Evolutionary conservation across 2,797 vertebrate genomes (phyloP).

Genomic region (Aphelocoma californica): DNA sequence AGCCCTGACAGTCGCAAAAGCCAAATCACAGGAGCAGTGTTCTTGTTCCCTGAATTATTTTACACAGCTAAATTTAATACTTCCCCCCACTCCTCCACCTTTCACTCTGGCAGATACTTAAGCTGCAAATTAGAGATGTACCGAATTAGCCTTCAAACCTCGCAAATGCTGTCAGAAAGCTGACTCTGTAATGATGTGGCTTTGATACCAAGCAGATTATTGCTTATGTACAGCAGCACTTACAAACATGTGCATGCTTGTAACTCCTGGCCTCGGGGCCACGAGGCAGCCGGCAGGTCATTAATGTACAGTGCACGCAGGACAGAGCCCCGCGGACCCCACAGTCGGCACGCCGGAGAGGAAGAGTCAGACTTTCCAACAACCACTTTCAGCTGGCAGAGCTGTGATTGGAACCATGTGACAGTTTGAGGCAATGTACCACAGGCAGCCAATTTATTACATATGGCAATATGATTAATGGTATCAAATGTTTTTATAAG

Average conservation of each 20-base stretch:
- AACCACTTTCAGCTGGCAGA: slow-evolving; percentile 74
- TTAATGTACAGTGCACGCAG: slow-evolving; percentile 38
- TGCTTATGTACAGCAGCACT: slow-evolving; percentile 16
- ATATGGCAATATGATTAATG: slow-evolving; percentile 83
- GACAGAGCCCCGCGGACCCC: neutral
- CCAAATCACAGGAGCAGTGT: neutral
- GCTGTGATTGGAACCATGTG: slow-evolving; percentile 78
- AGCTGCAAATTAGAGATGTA: slow-evolving; percentile 56
- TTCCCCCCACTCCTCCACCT: neutral
- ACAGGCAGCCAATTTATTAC: slow-evolving; percentile 78
- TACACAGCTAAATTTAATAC: slow-evolving; percentile 29
- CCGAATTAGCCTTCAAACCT: slow-evolving; percentile 58
- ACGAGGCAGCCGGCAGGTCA: slow-evolving; percentile 35
- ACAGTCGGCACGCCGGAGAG: neutral
- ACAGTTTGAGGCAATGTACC: slow-evolving; percentile 74
- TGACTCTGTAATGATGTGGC: slow-evolving; percentile 39
- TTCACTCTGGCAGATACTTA: slow-evolving; percentile 13
- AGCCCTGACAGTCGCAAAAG: slow-evolving; percentile 29
- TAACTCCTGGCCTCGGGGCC: slow-evolving; percentile 34
- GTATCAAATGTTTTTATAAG: slow-evolving; percentile 74
- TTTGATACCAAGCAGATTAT: slow-evolving; percentile 59
- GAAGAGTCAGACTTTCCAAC: slow-evolving; percentile 77
- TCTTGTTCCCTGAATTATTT: slow-evolving; percentile 46
- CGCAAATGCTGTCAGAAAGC: slow-evolving; percentile 31
- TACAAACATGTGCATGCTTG: slow-evolving; percentile 3